Conservation (phyloP, 2,797 vertebrate genomes). For the Pseudomugil gertrudae region DNA sequence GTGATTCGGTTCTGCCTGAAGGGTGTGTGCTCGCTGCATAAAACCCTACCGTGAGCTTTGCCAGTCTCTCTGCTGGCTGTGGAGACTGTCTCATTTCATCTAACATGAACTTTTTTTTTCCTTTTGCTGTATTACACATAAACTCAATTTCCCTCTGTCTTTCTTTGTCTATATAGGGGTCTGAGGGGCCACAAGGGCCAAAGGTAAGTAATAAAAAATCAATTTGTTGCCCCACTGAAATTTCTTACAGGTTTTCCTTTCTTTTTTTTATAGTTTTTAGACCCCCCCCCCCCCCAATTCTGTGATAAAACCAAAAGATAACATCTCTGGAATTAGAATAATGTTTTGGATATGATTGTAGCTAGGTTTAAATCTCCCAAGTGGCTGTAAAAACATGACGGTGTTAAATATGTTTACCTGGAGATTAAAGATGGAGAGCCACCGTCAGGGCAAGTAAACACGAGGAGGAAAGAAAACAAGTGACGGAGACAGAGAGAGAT, state of each 20-base stretch:
- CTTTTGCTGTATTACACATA: slow-evolving; percentile 43
- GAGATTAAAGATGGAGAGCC: slow-evolving; percentile 40
- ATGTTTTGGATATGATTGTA: slow-evolving; percentile 32
- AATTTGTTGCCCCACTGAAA: slow-evolving; percentile 5
- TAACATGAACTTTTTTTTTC: slow-evolving; percentile 34
- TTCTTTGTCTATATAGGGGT: slow-evolving; percentile 84
- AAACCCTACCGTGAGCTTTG: slow-evolving; percentile 59
- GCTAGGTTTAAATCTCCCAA: slow-evolving; percentile 6
- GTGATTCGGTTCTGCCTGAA: slow-evolving; percentile 60
- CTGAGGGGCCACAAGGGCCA: slow-evolving; percentile 90
- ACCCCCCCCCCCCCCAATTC: no score
- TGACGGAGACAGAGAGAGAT: slow-evolving; percentile 32
- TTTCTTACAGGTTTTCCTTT: slow-evolving; percentile 29
- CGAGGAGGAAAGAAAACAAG: slow-evolving; percentile 9
- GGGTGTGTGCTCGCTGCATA: slow-evolving; percentile 67
- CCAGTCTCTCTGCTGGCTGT: slow-evolving; percentile 72
- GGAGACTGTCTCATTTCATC: slow-evolving; percentile 76
- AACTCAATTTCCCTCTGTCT: slow-evolving; percentile 23
- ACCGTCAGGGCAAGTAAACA: slow-evolving; percentile 44
- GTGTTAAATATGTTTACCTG: slow-evolving; percentile 36
- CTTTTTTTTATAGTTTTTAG: no score
- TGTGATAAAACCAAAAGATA: slow-evolving; percentile 9
- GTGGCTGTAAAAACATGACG: slow-evolving; percentile 16
- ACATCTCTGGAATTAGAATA: slow-evolving; percentile 12
- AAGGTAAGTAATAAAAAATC: slow-evolving; percentile 85